A percentile compares a stretch with the other conserved stretches of the same genome.
These are phyloP conservation scores for Catostylus mosaicus DNA, from an alignment of 30 jellyfish, hydroid and myxozoan species.

Conservation along the genomic window DNA sequence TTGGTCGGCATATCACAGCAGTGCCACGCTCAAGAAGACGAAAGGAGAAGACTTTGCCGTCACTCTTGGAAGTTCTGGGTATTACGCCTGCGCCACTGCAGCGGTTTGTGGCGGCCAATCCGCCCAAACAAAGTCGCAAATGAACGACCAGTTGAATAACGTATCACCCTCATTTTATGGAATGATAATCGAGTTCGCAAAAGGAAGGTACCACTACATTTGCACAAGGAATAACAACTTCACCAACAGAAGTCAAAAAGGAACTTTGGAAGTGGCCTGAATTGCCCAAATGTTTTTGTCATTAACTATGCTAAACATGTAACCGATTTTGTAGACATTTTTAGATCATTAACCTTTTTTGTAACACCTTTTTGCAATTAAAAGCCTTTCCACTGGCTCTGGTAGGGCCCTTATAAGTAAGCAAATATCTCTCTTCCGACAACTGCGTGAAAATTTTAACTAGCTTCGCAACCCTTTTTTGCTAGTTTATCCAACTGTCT, in stretches of 20 bases:
- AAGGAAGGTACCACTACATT: slow-evolving; percentile 75
- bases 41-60: slow-evolving; percentile 77
- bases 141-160: slow-evolving; percentile 76
- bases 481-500: too few species aligned
- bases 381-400: too few species aligned
- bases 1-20: slow-evolving; percentile 42
- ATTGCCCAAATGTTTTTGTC: neutral
- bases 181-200: slow-evolving; percentile 59
- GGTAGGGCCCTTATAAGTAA: too few species aligned
- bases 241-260: slow-evolving; percentile 86
- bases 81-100: slow-evolving; percentile 62
- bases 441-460: too few species aligned
- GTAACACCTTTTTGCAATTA: too few species aligned
- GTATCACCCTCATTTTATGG: slow-evolving; percentile 96
- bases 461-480: too few species aligned
- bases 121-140: slow-evolving; percentile 39
- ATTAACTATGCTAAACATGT: too few species aligned
- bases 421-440: too few species aligned
- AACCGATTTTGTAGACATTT: too few species aligned
- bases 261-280: slow-evolving; percentile 54
- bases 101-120: slow-evolving; percentile 71
- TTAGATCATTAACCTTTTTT: too few species aligned
- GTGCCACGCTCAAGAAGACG: neutral
- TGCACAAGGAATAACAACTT: slow-evolving; percentile 91
- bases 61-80: slow-evolving; percentile 74